Percentiles rank a stretch among this genome's conserved stretches.
phyloP scores from a whole-genome alignment of 2,888 invertebrate genomes.

The Clanis bilineata region DNA sequence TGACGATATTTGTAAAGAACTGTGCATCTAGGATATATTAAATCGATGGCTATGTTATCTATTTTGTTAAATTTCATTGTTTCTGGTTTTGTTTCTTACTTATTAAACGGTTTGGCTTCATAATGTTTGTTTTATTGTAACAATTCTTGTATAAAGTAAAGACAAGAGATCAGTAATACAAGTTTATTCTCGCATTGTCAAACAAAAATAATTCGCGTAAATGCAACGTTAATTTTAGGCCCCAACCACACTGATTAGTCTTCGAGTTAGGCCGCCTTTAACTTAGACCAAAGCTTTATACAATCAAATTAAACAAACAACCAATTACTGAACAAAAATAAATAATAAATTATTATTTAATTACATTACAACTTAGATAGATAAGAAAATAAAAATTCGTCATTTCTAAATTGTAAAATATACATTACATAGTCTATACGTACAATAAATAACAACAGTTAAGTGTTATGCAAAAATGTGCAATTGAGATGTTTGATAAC shows the following conservation, averaged over 20 bases:
- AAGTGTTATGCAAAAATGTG: slow-evolving; percentile 76
- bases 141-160: slow-evolving; percentile 10
- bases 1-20: too few species aligned
- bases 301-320: slow-evolving; percentile 41
- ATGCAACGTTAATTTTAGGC: slow-evolving; percentile 38
- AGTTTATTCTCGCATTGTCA: slow-evolving; percentile 75
- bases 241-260: slow-evolving; percentile 37
- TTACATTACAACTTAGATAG: slow-evolving; percentile 27
- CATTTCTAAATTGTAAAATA: slow-evolving; percentile 56
- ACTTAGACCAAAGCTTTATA: slow-evolving; percentile 33
- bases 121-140: too few species aligned
- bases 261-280: slow-evolving; percentile 37
- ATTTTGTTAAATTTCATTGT: too few species aligned
- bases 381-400: slow-evolving; percentile 43
- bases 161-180: slow-evolving; percentile 59
- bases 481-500: slow-evolving; percentile 54
- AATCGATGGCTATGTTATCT: too few species aligned
- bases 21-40: too few species aligned
- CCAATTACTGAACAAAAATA: slow-evolving; percentile 47
- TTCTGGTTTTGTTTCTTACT: neutral
- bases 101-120: neutral
- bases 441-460: slow-evolving; percentile 71
- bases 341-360: slow-evolving; percentile 35
- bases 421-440: slow-evolving; percentile 64
- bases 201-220: slow-evolving; percentile 45